A percentile compares a stretch with the other conserved stretches of the same genome.
phyloP scores from a whole-genome alignment of 2,888 invertebrate genomes.

The Harpalus rufipes region DNA sequence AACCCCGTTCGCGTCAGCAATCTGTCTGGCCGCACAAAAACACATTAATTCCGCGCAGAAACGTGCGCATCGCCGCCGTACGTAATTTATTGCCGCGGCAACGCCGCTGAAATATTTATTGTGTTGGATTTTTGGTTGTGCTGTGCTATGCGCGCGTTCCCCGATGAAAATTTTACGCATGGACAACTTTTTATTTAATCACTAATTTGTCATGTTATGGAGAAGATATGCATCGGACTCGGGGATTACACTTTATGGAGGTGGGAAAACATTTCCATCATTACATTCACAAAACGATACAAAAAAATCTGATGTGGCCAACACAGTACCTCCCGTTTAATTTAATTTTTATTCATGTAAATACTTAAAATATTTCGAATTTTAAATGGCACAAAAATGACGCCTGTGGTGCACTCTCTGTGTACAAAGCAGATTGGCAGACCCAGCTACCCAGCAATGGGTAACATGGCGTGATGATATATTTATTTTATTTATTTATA shows the following conservation, averaged over 20 bases:
- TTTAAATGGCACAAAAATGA: too few species aligned
- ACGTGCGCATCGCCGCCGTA: constrained; percentile 48
- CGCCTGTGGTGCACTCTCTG: too few species aligned
- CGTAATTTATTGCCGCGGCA: constrained; percentile 62
- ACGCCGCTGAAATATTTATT: constrained; percentile 65
- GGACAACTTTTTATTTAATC: constrained; percentile 58
- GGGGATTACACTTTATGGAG: neutral
- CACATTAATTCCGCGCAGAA: constrained; percentile 64
- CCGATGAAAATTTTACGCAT: constrained; percentile 61
- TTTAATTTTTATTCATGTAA: too few species aligned
- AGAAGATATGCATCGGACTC: constrained; percentile 39
- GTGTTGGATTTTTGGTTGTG: constrained; percentile 64
- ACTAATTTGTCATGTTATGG: constrained; percentile 64
- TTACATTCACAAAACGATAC: neutral
- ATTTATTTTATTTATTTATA: too few species aligned
- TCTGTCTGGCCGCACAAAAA: constrained; percentile 66
- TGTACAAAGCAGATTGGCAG: too few species aligned
- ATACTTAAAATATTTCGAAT: too few species aligned
- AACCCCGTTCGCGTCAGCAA: constrained; percentile 58
- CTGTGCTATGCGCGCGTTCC: constrained; percentile 27
- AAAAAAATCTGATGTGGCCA: neutral
- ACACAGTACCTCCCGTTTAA: too few species aligned
- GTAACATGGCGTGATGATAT: too few species aligned
- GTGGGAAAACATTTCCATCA: neutral
- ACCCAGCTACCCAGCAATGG: too few species aligned